Percentiles rank a stretch among this genome's conserved stretches.
phyloP scores from a whole-genome alignment of 2,797 vertebrate genomes.

The Loriculus beryllinus region DNA sequence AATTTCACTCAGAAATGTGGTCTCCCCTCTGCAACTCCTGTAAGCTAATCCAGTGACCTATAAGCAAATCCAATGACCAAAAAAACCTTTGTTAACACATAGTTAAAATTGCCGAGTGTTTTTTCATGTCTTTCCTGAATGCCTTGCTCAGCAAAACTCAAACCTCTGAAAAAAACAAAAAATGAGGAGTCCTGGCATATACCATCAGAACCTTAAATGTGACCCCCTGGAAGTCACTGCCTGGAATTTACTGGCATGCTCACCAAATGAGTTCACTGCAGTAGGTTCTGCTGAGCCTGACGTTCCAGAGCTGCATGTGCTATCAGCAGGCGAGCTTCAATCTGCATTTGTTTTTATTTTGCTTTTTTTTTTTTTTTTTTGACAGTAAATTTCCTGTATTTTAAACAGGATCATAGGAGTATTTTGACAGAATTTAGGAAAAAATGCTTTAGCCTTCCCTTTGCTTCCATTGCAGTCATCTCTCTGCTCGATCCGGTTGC shows the following conservation, averaged over 20 bases:
- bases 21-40: not conserved
- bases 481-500: not conserved
- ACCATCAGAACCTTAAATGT: not conserved
- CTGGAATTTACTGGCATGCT: not conserved
- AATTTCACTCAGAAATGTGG: not conserved
- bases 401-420: not conserved
- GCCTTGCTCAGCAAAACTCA: conserved; percentile 9
- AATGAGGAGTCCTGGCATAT: not conserved
- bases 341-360: conserved; percentile 6
- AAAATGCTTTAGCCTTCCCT: not conserved
- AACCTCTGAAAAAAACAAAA: not conserved
- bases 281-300: not conserved
- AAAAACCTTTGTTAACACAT: not conserved
- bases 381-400: not conserved
- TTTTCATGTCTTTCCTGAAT: not conserved
- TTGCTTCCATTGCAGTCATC: not conserved
- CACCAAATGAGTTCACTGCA: not conserved
- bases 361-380: not conserved
- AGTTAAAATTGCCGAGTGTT: not conserved
- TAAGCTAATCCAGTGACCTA: not conserved
- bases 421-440: not conserved
- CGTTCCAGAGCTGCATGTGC: not conserved
- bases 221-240: not conserved
- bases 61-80: not conserved
- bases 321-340: not conserved